Percentiles rank a stretch among this genome's conserved stretches.
These are phyloP conservation scores for Sesia apiformis DNA, from an alignment of 2,888 invertebrate genomes.

Conservation along the genomic window DNA sequence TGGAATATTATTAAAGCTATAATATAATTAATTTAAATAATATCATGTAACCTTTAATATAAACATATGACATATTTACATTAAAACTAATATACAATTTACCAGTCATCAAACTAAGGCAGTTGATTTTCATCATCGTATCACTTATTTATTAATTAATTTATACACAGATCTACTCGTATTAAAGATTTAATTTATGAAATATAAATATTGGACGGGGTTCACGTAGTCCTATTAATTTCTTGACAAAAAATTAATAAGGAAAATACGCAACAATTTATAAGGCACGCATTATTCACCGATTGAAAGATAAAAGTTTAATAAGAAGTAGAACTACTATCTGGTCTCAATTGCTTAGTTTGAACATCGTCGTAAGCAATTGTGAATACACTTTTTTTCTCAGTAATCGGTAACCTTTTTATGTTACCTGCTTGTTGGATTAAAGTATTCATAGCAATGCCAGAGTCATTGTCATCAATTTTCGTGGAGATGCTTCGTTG, in stretches of 20 bases:
- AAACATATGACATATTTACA: conserved; percentile 27
- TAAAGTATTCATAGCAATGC: conserved; percentile 81
- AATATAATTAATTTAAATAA: conserved; percentile 53
- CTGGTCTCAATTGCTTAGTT: conserved; percentile 86
- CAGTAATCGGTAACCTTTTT: conserved; percentile 80
- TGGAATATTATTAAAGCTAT: conserved; percentile 42
- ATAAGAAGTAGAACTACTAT: conserved; percentile 84
- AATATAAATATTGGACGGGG: conserved; percentile 27
- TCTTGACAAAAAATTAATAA: conserved; percentile 6
- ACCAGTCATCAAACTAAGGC: conserved; percentile 61
- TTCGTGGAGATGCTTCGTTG: conserved; percentile 37
- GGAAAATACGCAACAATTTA: conserved; percentile 2
- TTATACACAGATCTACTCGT: not conserved
- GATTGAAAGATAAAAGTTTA: conserved; percentile 16
- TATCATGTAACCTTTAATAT: conserved; percentile 28
- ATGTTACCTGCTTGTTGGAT: conserved; percentile 71
- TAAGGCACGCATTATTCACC: conserved; percentile 40
- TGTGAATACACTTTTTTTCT: conserved; percentile 94
- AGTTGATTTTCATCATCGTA: conserved; percentile 33
- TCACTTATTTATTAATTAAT: conserved; percentile 7
- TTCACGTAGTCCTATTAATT: conserved; percentile 16
- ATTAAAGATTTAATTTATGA: conserved; percentile 8
- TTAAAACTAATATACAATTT: conserved; percentile 25
- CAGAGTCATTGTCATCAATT: conserved; percentile 84
- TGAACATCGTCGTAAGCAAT: conserved; percentile 94